A percentile compares a stretch with the other conserved stretches of the same genome.
These are phyloP conservation scores for Aporophyla lueneburgensis DNA, from an alignment of 2,888 invertebrate genomes.

Conservation along the genomic window DNA sequence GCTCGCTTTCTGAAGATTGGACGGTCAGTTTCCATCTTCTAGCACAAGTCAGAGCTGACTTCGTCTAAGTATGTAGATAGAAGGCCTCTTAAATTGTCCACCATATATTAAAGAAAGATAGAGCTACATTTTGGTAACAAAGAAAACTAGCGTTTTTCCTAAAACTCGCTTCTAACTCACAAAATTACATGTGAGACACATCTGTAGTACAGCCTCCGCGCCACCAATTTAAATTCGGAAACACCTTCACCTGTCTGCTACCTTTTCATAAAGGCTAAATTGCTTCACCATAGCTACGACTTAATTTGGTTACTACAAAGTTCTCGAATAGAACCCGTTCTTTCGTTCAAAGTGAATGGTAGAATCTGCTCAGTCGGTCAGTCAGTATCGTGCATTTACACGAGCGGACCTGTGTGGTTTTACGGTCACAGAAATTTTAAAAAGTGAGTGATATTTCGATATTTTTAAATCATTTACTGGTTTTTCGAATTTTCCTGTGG, in stretches of 20 bases:
- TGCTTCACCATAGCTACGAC: slow-evolving; percentile 28
- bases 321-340: slow-evolving; percentile 57
- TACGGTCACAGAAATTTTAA: slow-evolving; percentile 66
- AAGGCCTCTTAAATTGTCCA: too few species aligned
- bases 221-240: slow-evolving; percentile 15
- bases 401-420: slow-evolving; percentile 63
- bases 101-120: too few species aligned
- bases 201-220: slow-evolving; percentile 37
- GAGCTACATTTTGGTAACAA: too few species aligned
- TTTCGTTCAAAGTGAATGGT: slow-evolving; percentile 61
- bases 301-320: slow-evolving; percentile 42
- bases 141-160: too few species aligned
- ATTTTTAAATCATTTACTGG: slow-evolving; percentile 21
- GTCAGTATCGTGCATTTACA: slow-evolving; percentile 65
- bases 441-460: slow-evolving; percentile 66
- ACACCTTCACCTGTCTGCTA: slow-evolving; percentile 13
- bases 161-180: slow-evolving; percentile 17
- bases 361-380: slow-evolving; percentile 50
- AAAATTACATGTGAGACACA: background rate
- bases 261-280: slow-evolving; percentile 33
- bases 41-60: background rate
- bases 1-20: background rate
- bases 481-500: background rate
- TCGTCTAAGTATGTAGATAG: background rate
- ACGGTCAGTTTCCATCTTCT: background rate